Conservation (phyloP, 2,113 vertebrate species). For the Meles meles region DNA sequence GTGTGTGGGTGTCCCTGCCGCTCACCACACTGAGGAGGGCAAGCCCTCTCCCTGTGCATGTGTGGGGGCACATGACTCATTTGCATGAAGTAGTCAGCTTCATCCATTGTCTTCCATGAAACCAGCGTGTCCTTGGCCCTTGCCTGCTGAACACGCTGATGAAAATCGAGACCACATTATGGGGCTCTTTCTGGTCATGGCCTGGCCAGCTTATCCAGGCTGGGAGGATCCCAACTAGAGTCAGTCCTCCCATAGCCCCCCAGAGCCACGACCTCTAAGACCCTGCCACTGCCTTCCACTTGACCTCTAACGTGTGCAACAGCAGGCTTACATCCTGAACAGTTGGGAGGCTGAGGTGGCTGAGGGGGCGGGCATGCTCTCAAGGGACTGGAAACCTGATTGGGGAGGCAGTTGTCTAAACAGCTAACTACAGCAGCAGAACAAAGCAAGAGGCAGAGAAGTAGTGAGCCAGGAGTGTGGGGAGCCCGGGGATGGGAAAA, state of each 20-base stretch:
- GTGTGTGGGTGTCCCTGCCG: too few species aligned
- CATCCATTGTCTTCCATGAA: not conserved
- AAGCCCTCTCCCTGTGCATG: not conserved
- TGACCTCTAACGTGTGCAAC: not conserved
- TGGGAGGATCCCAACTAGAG: not conserved
- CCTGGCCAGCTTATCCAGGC: not conserved
- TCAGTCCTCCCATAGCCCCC: not conserved
- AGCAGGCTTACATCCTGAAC: not conserved
- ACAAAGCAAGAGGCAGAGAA: not conserved
- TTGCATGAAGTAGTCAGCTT: not conserved
- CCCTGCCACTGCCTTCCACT: not conserved
- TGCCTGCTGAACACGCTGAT: not conserved
- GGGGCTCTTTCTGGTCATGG: not conserved
- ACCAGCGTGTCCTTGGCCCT: not conserved
- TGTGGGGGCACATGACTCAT: not conserved
- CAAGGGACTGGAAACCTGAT: not conserved
- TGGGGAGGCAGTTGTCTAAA: not conserved
- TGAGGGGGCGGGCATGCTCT: not conserved
- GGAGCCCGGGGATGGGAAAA: not conserved
- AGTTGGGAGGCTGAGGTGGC: not conserved
- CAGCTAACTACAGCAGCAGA: not conserved
- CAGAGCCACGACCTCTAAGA: not conserved
- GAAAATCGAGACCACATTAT: not conserved
- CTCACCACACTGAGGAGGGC: not conserved
- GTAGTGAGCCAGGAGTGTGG: not conserved